Conservation (phyloP, 2,113 vertebrate species). For the Turdus rufiventris region DNA sequence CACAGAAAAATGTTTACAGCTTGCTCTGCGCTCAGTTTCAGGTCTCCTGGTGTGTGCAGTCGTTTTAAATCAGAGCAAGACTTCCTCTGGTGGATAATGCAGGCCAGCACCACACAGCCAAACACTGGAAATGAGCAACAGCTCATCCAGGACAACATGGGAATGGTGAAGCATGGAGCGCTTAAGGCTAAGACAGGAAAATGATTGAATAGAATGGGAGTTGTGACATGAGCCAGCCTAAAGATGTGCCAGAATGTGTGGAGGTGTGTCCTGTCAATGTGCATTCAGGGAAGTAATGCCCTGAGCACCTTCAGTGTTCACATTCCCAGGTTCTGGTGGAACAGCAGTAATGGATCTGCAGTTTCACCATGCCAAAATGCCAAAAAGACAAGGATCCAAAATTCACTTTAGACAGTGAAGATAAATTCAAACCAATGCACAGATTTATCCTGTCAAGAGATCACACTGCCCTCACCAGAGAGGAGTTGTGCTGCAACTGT, state of each 20-base stretch:
- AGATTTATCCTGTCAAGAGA: background rate
- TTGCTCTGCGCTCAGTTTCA: background rate
- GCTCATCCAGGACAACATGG: background rate
- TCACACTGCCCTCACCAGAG: background rate
- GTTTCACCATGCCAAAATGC: background rate
- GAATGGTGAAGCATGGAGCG: background rate
- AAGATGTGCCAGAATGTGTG: background rate
- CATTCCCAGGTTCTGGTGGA: background rate
- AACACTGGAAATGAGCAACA: background rate
- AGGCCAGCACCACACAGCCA: background rate
- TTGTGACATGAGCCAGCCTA: rapidly evolving
- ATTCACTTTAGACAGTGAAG: background rate
- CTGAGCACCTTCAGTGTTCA: background rate
- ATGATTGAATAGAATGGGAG: rapidly evolving
- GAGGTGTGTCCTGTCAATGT: rapidly evolving
- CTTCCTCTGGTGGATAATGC: background rate
- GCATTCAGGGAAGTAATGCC: background rate
- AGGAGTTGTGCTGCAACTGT: background rate
- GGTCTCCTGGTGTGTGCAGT: background rate
- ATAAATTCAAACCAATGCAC: background rate
- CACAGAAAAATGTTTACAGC: background rate
- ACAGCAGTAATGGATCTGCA: background rate
- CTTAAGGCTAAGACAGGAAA: background rate
- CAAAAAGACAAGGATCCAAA: background rate
- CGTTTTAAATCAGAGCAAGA: background rate